A percentile compares a stretch with the other conserved stretches of the same genome.
These are phyloP conservation scores for roundworm (Caenorhabditis elegans) DNA, from an alignment of 1,140 invertebrate genomes.

Conservation along the genomic window DNA sequence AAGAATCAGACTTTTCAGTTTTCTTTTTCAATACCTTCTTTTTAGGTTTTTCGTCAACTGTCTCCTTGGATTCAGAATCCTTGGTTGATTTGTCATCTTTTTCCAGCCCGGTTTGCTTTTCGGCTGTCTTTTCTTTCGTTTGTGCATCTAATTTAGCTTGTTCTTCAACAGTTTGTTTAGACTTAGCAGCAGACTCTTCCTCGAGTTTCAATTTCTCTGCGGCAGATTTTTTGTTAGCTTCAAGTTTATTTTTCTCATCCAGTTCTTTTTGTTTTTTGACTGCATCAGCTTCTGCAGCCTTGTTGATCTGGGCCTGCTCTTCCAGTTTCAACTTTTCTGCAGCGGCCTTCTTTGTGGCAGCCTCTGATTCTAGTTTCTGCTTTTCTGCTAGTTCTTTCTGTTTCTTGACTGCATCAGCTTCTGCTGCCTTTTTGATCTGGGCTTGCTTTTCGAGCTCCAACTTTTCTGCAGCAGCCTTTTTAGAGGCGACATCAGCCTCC, in stretches of 20 bases:
- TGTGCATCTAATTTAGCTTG: too few species aligned
- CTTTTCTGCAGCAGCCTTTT: not conserved
- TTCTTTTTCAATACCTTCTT: not conserved
- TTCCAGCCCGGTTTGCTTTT: not conserved
- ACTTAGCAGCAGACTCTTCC: not conserved
- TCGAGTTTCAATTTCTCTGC: not conserved
- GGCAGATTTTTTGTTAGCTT: not conserved
- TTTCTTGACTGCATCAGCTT: not conserved
- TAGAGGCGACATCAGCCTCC: slow-evolving; percentile 31
- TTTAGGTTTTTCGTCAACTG: not conserved
- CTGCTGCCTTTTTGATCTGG: not conserved
- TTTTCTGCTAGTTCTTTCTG: not conserved
- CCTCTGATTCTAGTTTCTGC: not conserved
- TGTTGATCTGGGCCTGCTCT: too few species aligned
- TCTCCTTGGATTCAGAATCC: slow-evolving; percentile 8
- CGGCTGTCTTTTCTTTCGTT: not conserved
- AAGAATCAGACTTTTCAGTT: too few species aligned
- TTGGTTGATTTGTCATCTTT: not conserved
- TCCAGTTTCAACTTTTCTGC: not conserved
- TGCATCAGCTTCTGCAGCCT: not conserved
- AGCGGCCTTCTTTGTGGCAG: slow-evolving; percentile 27
- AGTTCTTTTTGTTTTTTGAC: not conserved
- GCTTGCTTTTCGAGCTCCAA: not conserved
- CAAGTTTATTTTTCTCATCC: not conserved
- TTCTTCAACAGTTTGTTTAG: too few species aligned